Percentiles rank a stretch among this genome's conserved stretches.
Evolutionary conservation across 2,113 vertebrate genomes (phyloP).

Genomic region (Micromys minutus): DNA sequence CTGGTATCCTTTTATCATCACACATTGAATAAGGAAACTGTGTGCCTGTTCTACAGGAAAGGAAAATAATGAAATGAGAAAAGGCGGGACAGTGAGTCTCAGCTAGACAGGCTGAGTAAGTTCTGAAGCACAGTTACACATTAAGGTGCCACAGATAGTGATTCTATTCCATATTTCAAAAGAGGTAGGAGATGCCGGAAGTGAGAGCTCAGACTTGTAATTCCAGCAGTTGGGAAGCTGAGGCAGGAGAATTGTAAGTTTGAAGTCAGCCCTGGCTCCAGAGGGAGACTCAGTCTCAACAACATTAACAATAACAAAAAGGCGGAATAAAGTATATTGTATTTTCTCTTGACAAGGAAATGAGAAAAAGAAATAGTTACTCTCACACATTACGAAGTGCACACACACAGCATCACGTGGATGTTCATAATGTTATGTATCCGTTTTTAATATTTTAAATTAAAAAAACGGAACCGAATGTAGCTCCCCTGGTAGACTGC

Average conservation of each 20-base stretch:
- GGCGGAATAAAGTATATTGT: neutral
- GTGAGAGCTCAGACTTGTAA: too few relatives aligned
- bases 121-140: neutral
- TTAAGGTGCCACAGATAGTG: neutral
- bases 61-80: neutral
- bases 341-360: neutral
- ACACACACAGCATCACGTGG: neutral
- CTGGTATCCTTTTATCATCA: neutral
- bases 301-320: neutral
- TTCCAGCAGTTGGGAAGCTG: neutral
- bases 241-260: neutral
- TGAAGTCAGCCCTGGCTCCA: neutral
- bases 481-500: neutral
- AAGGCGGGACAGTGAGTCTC: neutral
- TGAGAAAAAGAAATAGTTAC: neutral
- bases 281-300: neutral
- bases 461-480: neutral
- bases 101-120: neutral
- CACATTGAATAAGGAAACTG: neutral
- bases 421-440: neutral
- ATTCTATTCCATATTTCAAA: neutral
- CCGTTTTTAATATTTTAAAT: neutral
- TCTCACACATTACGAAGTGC: neutral
- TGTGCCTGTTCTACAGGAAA: neutral
- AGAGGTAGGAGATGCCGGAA: too few relatives aligned